Evolutionary conservation across 2,113 vertebrate species (phyloP).

Genomic region (Centropristis striata): DNA sequence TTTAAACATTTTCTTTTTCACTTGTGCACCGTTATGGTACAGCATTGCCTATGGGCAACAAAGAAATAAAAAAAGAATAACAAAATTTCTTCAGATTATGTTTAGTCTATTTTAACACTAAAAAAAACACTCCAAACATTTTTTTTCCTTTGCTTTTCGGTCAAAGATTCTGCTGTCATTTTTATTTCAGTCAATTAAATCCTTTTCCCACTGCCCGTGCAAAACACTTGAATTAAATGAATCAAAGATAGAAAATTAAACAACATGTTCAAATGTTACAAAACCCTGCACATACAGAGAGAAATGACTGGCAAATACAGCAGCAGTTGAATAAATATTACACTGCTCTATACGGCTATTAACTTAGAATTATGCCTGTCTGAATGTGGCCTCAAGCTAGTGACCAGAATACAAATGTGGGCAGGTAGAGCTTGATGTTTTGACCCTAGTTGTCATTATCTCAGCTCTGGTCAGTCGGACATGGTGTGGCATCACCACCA

Average conservation of each 20-base stretch:
- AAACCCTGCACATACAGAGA: background rate
- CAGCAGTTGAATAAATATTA: conserved; percentile 53
- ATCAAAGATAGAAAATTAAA: background rate
- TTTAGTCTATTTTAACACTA: too few species aligned
- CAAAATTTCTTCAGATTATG: too few species aligned
- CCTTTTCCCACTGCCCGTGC: background rate
- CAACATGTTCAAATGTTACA: background rate
- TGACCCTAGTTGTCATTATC: conserved; percentile 77
- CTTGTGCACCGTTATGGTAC: too few species aligned
- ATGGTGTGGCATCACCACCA: conserved; percentile 53
- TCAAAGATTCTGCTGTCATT: conserved; percentile 24
- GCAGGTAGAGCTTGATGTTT: conserved; percentile 58
- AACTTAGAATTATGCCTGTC: conserved; percentile 38
- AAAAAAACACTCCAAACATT: too few species aligned
- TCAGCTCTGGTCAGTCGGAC: conserved; percentile 57
- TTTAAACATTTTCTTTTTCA: too few species aligned
- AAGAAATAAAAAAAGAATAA: too few species aligned
- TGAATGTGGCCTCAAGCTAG: conserved; percentile 34
- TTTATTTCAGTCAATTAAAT: conserved; percentile 40
- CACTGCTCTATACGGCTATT: conserved; percentile 53
- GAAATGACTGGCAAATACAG: background rate
- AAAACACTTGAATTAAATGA: background rate
- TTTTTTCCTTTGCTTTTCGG: conserved; percentile 23
- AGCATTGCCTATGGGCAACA: too few species aligned
- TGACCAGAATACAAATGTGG: conserved; percentile 76